Evolutionary conservation across 2,113 vertebrate genomes (phyloP).

Genomic region (Lonchura striata): DNA sequence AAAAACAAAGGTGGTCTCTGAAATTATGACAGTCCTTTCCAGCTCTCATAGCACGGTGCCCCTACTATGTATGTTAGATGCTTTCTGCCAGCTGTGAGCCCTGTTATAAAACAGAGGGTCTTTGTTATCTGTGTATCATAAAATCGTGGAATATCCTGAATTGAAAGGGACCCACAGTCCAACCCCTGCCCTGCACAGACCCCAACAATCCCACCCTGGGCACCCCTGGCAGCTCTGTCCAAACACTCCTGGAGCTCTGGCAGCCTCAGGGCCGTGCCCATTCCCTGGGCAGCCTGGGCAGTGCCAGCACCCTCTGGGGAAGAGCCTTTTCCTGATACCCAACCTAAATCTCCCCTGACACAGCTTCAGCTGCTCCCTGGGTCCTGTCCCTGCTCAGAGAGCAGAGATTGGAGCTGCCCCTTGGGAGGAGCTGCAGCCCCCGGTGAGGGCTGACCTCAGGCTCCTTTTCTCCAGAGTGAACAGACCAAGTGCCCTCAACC

Average conservation of each 20-base stretch:
- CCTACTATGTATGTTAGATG: background rate
- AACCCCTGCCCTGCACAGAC: background rate
- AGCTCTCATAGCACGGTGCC: rapidly evolving
- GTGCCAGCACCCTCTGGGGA: background rate
- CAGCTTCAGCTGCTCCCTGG: background rate
- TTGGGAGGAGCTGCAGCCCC: background rate
- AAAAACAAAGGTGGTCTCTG: background rate
- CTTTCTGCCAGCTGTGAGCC: background rate
- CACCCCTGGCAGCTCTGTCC: rapidly evolving
- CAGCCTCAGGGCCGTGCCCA: rapidly evolving
- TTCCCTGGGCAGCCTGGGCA: background rate
- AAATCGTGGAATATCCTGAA: background rate
- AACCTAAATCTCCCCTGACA: rapidly evolving
- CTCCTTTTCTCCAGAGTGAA: background rate
- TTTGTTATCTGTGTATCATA: background rate
- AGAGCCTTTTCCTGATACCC: background rate
- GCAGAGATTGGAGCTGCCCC: background rate
- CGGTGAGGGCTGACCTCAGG: background rate
- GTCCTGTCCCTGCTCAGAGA: background rate
- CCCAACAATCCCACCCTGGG: background rate
- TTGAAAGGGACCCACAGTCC: background rate
- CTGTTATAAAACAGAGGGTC: background rate
- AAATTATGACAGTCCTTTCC: background rate
- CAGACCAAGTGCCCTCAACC: background rate
- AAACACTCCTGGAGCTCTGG: background rate